Evolutionary conservation across 2,113 vertebrate species (phyloP).

Genomic region (Xiphorhynchus elegans): DNA sequence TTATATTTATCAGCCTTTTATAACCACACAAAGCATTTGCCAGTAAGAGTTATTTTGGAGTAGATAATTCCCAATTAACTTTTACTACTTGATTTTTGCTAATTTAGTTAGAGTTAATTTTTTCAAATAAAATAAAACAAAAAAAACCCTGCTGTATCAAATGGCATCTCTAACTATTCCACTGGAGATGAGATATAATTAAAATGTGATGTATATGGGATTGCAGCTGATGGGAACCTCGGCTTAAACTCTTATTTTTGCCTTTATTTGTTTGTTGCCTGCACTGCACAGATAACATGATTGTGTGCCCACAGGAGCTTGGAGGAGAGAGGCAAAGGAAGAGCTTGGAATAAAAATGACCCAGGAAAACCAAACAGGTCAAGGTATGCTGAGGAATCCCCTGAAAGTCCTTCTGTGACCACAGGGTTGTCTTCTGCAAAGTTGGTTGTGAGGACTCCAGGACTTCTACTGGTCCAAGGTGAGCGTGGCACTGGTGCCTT

Average conservation of each 20-base stretch:
- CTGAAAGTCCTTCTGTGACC: rapidly evolving
- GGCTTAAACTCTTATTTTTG: conserved; percentile 42
- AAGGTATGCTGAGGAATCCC: background rate
- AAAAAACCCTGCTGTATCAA: conserved; percentile 34
- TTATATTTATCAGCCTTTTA: conserved; percentile 73
- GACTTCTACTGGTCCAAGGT: background rate
- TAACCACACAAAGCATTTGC: conserved; percentile 68
- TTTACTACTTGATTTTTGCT: conserved; percentile 68
- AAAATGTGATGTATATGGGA: conserved; percentile 68
- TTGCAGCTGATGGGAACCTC: conserved; percentile 53
- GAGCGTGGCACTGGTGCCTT: background rate
- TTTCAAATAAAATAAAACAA: conserved; percentile 41
- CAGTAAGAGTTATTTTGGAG: conserved; percentile 66
- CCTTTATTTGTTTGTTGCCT: conserved; percentile 56
- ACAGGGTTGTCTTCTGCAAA: rapidly evolving
- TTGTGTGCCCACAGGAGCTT: background rate
- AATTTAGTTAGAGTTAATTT: conserved; percentile 69
- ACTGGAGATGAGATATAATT: conserved; percentile 66
- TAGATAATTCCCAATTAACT: conserved; percentile 71
- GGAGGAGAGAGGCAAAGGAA: background rate
- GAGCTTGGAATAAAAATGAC: background rate
- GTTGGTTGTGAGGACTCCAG: rapidly evolving
- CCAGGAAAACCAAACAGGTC: background rate
- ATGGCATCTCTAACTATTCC: conserved; percentile 64
- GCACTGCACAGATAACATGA: conserved; percentile 25